Evolutionary conservation across 2,888 invertebrate species (phyloP), one percentile per base, ranked within the genome.

Genomic region (Agrilus biguttatus): DNA sequence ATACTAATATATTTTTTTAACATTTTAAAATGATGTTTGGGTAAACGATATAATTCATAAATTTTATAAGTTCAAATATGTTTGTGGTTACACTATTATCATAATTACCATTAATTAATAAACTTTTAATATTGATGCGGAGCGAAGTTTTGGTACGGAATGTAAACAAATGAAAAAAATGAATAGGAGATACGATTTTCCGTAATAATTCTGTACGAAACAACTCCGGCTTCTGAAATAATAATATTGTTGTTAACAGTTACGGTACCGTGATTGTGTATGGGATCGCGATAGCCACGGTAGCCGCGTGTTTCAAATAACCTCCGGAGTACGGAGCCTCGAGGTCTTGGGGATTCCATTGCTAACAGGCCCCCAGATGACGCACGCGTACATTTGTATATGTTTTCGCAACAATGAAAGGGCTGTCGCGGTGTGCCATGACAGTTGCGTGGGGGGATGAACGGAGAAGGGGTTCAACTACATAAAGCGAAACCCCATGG

Each of bases 361-460:
- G 58, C 55, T 64, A 56, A 57, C 50, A 55, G 53, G 47, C 46
- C 55, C 49, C 48, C 51, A 50, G 58, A 28, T 72, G 74, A 74
- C 75, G 75, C 75, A 74, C 69, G 75, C 75, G 75, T 73, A 67
- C 67, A 28, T 28, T 28, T 28, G 10, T 21, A 7, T 68, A 67
- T 47, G 50, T 57, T 61, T 61, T 61, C 59, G 59, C 60, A 58
- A 61, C 60, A 60, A 62, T 63, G 62, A 62, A 63, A 63, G 62
- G 61, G 61, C 60, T 51, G 68, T 68, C 63, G 60, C 59, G 55
- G 10, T 10, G 28, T 28, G 28, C 28, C 28, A 28, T 28, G 28
- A 28, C 28, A 10, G 28, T 65, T 62, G 68, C 69, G 71, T 71
- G 72, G 73, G 73, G 72, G 52, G 53, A 46, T 47, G 47, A 38